Conservation (phyloP, 2,113 vertebrate genomes). For the Willisornis vidua region DNA sequence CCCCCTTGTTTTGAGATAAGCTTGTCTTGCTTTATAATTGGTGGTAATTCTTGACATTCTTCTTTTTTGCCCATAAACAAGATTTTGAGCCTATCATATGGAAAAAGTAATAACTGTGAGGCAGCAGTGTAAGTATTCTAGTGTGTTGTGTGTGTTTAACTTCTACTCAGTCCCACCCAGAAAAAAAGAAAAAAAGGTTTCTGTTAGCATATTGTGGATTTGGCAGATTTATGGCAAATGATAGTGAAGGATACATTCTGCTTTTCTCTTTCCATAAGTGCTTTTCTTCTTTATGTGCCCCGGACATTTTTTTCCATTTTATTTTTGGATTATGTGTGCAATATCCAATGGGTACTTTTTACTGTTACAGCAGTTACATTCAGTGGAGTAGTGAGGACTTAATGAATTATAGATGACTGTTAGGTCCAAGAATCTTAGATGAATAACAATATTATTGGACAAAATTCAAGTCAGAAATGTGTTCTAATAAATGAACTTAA, state of each 20-base stretch:
- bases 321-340: not conserved
- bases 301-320: not conserved
- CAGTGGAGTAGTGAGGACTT: not conserved
- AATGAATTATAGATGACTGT: not conserved
- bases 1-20: not conserved
- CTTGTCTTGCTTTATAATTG: not conserved
- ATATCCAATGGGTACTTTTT: not conserved
- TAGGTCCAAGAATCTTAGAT: not conserved
- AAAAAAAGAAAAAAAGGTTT: not conserved
- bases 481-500: not conserved
- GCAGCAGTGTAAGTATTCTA: not conserved
- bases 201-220: not conserved
- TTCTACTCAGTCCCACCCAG: fast-evolving
- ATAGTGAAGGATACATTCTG: not conserved
- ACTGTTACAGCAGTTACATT: not conserved
- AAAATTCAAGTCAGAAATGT: slow-evolving; percentile 17
- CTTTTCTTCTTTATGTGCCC: not conserved
- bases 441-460: not conserved
- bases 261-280: not conserved
- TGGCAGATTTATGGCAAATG: not conserved
- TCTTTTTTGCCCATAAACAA: not conserved
- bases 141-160: not conserved
- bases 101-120: not conserved
- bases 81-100: not conserved
- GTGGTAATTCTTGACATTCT: not conserved